Conservation (phyloP, 2,113 vertebrate genomes). For the Pungitius pungitius region DNA sequence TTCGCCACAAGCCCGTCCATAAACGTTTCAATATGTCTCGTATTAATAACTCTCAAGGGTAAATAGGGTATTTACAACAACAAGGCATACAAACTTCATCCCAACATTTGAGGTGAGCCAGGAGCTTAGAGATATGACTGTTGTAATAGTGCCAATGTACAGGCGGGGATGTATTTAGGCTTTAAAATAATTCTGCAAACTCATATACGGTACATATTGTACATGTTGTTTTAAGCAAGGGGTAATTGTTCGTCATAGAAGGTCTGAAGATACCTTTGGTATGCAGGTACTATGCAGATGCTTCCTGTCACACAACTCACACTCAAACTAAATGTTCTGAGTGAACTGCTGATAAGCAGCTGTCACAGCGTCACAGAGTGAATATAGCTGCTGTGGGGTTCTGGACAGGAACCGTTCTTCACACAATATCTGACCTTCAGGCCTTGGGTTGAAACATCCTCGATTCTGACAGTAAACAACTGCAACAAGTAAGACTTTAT, state of each 20-base stretch:
- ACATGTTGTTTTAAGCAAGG: neutral
- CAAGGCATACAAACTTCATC: too few relatives aligned
- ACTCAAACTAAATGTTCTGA: neutral
- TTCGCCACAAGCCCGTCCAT: neutral
- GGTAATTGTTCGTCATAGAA: neutral
- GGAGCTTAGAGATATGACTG: too few relatives aligned
- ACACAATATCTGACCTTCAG: constrained; percentile 42
- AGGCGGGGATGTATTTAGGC: too few relatives aligned
- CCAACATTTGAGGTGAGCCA: too few relatives aligned
- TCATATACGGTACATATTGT: too few relatives aligned
- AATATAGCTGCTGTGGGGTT: neutral
- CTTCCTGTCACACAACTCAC: neutral
- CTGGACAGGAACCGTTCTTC: constrained; percentile 11
- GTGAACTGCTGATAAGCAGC: constrained; percentile 16
- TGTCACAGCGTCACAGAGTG: neutral
- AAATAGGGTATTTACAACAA: too few relatives aligned
- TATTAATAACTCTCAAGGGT: too few relatives aligned
- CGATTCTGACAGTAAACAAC: constrained; percentile 15
- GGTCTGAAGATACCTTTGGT: neutral
- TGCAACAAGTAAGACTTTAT: constrained; percentile 41
- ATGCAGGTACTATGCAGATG: neutral
- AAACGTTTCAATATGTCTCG: too few relatives aligned
- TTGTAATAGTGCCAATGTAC: neutral
- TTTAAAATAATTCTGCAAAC: neutral
- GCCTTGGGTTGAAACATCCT: constrained; percentile 23